Base-by-base conservation (phyloP, 2,888 invertebrate genomes). In the Microplitis manilae region DNA sequence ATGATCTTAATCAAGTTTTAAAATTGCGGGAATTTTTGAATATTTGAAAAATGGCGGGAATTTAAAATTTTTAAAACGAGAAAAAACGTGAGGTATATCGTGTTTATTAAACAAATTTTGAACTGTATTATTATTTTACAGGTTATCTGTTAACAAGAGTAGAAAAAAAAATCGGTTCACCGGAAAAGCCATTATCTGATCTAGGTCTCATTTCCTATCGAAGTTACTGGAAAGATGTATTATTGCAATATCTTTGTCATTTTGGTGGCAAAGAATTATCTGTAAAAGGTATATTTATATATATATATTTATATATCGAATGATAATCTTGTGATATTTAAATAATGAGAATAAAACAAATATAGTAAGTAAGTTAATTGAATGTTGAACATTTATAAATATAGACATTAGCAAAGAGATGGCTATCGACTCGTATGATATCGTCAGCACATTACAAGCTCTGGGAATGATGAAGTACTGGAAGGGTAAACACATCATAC, bases 401-500 rank as follows among this genome's bases (percentile, higher is more conserved):
- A 67, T 89, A 92, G 94, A 94, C 88, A 91, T 95, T 84, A 94
- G 95, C 87, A 93, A 96, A 89, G 97, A 98, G 91, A 95, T 98
- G 92, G 98, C 98, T 17, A 97, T 99, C 83, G 97, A 98, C 86
- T 96, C 97, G 1, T 98, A 98, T 88, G 99, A 99, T 90, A 98
- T 99, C 80, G 97, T 99, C 38, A 98, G 98, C 82, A 99, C 99
- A 4, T 91, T 99, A 64, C 98, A 98, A 87, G 97, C 97, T 17
- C 92, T 98, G 81, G 98, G 98, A 6, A 96, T 99, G 93, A 96
- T 99, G 94, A 98, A 99, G 91, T 99, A 99, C 90, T 99, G 98
- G 98, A 98, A 98, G 91, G 98, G 98, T 79, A 97, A 98, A 90
- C 98, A 98, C 91, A 96, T 98, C 85, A 97, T 98, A 72, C 92